phyloP scores from a whole-genome alignment of 64 coral and sea anemone genomes.

The Montipora cactus region DNA sequence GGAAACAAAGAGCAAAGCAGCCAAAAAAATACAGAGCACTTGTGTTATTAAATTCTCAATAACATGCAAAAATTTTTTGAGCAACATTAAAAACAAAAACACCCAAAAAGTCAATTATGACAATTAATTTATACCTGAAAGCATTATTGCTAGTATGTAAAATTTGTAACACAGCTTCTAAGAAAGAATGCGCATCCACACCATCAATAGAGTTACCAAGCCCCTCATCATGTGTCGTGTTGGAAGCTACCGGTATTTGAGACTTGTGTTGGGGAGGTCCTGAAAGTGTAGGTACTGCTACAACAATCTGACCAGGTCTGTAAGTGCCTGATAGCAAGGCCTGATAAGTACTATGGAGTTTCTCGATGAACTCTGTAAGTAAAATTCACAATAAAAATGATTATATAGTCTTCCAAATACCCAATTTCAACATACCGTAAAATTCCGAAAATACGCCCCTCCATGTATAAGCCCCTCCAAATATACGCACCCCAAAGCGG shows the following conservation, averaged over 20 bases:
- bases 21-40: too few relatives aligned
- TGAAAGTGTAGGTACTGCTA: slow-evolving; percentile 77
- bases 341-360: slow-evolving; percentile 73
- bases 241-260: slow-evolving; percentile 19
- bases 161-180: slow-evolving; percentile 79
- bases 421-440: too few relatives aligned
- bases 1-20: too few relatives aligned
- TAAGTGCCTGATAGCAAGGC: slow-evolving; percentile 75
- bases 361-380: slow-evolving; percentile 88
- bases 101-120: not conserved
- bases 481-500: too few relatives aligned
- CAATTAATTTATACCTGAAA: slow-evolving; percentile 53
- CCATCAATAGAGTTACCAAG: slow-evolving; percentile 36
- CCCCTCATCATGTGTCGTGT: slow-evolving; percentile 23
- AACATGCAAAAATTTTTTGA: too few relatives aligned
- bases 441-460: too few relatives aligned
- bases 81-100: not conserved
- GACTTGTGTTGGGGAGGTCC: slow-evolving; percentile 70
- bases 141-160: slow-evolving; percentile 68
- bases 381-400: not conserved
- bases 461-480: too few relatives aligned
- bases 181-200: slow-evolving; percentile 83
- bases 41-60: too few relatives aligned
- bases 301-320: slow-evolving; percentile 86
- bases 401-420: too few relatives aligned